Base-by-base conservation (phyloP, 2,797 vertebrate species). In the Melanogrammus aeglefinus region DNA sequence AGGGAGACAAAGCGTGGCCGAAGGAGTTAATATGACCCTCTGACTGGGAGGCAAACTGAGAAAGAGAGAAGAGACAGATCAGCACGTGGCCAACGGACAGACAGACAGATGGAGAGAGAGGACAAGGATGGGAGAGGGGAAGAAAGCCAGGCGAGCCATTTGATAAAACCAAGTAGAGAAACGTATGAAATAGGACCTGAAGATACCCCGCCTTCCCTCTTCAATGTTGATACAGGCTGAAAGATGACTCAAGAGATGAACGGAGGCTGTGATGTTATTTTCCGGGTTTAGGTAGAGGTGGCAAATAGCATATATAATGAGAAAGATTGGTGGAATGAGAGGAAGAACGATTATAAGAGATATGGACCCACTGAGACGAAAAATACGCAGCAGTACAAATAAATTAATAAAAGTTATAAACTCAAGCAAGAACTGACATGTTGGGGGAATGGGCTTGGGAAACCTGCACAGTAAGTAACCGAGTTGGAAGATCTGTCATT, bases 11-110 rank as follows among this genome's bases (percentile, higher is more conserved):
- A 71, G 41, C 81, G 81, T 80, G 78, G 75, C 76, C 75, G 76
- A 85, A 81, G 74, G 77, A 79, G 82, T 77, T 75, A 36, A 80
- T 0, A 7, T 36, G 39, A 51, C 75, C 76, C 70, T 73, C 39
- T 13, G 66, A 73, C 12, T 66, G 3, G 33, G 24, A 24, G 21
- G 47, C 13, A 10, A 51, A 66, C 21, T 13, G 5, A n/a, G 71
- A 27, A 71, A 21, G 44, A n/a, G 73, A 44, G 73, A 74, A 33
- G 33, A 21, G 33, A 73, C 14, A 16, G 72, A 73, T 13, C 13
- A 18, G n/a, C 13, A 73, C 33, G 16, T n/a, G 47, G 3, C 16
- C 18, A 24, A 63, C 57, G 6, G 71, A 72, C 24, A 72, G 70
- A 72, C 24, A 13, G 71, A 72, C 9, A 72, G 71, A 35, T 18